Evolutionary conservation across 2,888 invertebrate genomes (phyloP).

Genomic region (Xanthorhoe spadicearia): DNA sequence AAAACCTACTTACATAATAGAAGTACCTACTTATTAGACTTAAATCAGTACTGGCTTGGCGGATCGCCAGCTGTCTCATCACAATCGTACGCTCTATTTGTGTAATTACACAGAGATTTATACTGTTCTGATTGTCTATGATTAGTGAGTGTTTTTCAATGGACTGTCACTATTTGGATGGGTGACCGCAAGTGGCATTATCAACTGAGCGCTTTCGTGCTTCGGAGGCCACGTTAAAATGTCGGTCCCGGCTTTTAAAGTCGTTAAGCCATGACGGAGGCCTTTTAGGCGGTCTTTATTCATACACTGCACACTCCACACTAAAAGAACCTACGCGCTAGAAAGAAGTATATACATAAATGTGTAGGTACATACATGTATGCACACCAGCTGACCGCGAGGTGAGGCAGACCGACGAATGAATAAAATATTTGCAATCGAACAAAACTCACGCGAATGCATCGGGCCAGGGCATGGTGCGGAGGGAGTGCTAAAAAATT

Average conservation of each 20-base stretch:
- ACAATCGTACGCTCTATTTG: conserved; percentile 40
- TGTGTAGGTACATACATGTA: not conserved
- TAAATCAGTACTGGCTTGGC: conserved; percentile 26
- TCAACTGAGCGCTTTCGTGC: no score
- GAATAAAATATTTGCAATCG: conserved; percentile 51
- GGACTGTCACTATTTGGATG: no score
- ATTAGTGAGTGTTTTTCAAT: conserved; percentile 33
- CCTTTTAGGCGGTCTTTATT: no score
- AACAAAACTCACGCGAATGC: conserved; percentile 38
- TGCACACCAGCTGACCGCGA: conserved; percentile 18
- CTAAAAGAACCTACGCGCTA: not conserved
- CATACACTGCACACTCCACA: not conserved
- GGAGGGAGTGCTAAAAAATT: not conserved
- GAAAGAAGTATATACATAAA: no score
- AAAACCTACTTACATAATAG: no score
- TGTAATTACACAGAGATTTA: conserved; percentile 36
- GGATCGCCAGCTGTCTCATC: conserved; percentile 32
- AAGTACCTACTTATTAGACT: no score
- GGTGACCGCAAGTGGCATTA: no score
- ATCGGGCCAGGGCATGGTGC: conserved; percentile 28
- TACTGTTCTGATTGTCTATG: conserved; percentile 30
- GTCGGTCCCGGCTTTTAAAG: no score
- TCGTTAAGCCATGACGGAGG: no score
- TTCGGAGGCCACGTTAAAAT: no score
- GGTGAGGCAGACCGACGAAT: conserved; percentile 23